Conservation (phyloP, 2,888 invertebrate genomes). For the Julus scanicus region DNA sequence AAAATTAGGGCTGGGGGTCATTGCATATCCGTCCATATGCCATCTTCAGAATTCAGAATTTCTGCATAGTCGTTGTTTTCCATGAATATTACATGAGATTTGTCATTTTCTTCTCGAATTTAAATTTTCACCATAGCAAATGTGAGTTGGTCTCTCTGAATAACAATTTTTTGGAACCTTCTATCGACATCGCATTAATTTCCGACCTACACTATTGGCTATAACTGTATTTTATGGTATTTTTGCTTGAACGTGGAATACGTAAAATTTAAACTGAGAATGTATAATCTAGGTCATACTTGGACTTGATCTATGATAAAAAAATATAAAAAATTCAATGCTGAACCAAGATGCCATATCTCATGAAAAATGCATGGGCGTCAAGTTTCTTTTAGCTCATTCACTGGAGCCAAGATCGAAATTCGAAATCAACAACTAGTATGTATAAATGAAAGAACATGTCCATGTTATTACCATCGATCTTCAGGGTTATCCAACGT, state of each 20-base stretch:
- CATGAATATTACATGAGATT: conserved; percentile 18
- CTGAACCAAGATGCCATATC: not conserved
- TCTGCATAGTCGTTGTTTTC: not conserved
- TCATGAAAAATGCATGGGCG: not conserved
- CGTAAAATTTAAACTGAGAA: not conserved
- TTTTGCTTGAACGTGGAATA: not conserved
- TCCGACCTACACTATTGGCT: not conserved
- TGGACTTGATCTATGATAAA: not conserved
- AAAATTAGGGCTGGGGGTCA: not conserved
- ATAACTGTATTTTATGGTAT: not conserved
- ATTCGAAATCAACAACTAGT: not conserved
- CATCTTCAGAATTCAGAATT: not conserved
- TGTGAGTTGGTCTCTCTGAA: not conserved
- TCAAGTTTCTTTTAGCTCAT: not conserved
- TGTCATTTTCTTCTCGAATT: not conserved
- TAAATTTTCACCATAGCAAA: not conserved
- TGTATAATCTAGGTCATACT: too few species aligned
- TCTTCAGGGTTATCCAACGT: not conserved
- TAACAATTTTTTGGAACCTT: not conserved
- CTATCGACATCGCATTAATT: conserved; percentile 26
- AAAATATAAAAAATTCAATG: not conserved
- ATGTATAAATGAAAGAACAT: not conserved
- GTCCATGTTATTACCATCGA: not conserved
- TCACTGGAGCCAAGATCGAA: not conserved
- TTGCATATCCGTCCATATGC: not conserved